phyloP scores from a whole-genome alignment of 1,140 invertebrate species.

The Onthophagus taurus region DNA sequence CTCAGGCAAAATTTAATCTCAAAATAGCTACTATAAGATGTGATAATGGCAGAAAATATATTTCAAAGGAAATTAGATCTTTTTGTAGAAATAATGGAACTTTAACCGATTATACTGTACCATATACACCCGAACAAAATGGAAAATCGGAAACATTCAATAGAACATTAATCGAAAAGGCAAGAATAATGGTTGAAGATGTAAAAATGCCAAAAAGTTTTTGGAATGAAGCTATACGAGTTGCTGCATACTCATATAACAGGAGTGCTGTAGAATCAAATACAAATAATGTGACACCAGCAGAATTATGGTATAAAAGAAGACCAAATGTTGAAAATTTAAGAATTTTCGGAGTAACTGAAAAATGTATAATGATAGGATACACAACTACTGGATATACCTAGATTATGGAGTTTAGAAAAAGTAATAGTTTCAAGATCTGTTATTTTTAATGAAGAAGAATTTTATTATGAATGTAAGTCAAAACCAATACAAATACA shows the following conservation, averaged over 20 bases:
- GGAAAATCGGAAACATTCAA: slow-evolving; percentile 37
- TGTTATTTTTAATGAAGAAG: background rate
- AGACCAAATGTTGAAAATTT: background rate
- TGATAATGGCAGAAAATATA: slow-evolving; percentile 30
- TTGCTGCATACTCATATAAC: slow-evolving; percentile 39
- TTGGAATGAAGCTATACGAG: slow-evolving; percentile 38
- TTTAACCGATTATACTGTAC: slow-evolving; percentile 16
- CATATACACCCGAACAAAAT: slow-evolving; percentile 38
- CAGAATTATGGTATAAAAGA: slow-evolving; percentile 1
- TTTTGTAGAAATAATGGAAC: slow-evolving; percentile 26
- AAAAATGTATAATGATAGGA: background rate
- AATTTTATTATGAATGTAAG: background rate
- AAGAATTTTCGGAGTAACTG: background rate
- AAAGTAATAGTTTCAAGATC: background rate
- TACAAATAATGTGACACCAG: too few species aligned
- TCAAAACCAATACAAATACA: background rate
- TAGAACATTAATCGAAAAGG: slow-evolving; percentile 34
- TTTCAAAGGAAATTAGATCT: slow-evolving; percentile 18
- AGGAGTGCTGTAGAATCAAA: slow-evolving; percentile 16
- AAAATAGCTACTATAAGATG: slow-evolving; percentile 27
- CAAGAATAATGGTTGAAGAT: slow-evolving; percentile 32
- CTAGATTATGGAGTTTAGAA: background rate
- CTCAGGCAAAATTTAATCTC: slow-evolving; percentile 25
- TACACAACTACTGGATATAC: background rate
- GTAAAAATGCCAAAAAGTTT: slow-evolving; percentile 26